Evolutionary conservation across 2,113 vertebrate genomes (phyloP).

Genomic region (Azemiops feae): DNA sequence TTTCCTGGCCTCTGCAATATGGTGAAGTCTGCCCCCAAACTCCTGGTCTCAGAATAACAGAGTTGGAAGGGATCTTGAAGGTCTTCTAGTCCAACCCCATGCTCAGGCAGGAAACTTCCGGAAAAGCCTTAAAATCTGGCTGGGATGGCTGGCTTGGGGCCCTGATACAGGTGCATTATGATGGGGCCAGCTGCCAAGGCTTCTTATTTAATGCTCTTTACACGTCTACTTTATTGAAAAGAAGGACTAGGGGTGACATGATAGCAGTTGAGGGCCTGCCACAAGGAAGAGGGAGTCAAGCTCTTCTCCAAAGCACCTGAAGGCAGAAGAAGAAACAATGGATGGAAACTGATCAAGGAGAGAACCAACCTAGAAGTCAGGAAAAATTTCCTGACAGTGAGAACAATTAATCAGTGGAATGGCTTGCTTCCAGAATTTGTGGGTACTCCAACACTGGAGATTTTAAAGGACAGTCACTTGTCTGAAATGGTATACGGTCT

Average conservation of each 20-base stretch:
- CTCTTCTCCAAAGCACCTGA: not conserved
- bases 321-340: not conserved
- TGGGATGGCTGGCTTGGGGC: too few relatives aligned
- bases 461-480: not conserved
- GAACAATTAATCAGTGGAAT: not conserved
- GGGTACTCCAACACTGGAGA: not conserved
- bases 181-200: too few relatives aligned
- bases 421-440: not conserved
- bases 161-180: too few relatives aligned
- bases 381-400: not conserved
- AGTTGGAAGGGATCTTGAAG: too few relatives aligned
- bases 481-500: too few relatives aligned
- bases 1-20: too few relatives aligned
- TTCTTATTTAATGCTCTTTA: too few relatives aligned
- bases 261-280: not conserved
- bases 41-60: too few relatives aligned
- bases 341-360: not conserved
- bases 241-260: not conserved
- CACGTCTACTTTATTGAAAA: not conserved
- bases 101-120: too few relatives aligned
- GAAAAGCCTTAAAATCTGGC: too few relatives aligned
- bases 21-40: too few relatives aligned
- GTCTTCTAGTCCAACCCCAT: too few relatives aligned
- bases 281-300: not conserved
- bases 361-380: not conserved